phyloP scores from a whole-genome alignment of 2,888 invertebrate genomes.

The Pollenia amentaria region DNA sequence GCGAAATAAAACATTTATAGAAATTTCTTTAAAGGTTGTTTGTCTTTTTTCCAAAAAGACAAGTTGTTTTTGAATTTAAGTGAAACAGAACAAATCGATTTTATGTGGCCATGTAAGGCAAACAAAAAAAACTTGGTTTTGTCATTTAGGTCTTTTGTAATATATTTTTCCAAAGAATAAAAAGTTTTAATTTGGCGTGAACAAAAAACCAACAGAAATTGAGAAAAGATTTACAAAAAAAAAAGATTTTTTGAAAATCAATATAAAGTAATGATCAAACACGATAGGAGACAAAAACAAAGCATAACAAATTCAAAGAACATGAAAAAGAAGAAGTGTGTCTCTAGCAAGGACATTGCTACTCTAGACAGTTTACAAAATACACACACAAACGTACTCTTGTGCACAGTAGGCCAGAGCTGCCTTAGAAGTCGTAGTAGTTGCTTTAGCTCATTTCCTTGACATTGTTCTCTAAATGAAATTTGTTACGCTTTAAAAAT shows the following conservation, averaged over 20 bases:
- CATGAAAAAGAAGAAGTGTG: constrained; percentile 19
- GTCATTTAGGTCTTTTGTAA: background rate
- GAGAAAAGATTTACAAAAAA: background rate
- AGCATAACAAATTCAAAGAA: constrained; percentile 57
- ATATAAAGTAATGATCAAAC: constrained; percentile 36
- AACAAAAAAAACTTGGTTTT: constrained; percentile 60
- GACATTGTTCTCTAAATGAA: constrained; percentile 1
- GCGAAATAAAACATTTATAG: constrained; percentile 4
- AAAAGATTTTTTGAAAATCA: constrained; percentile 6
- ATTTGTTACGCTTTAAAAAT: constrained; percentile 21
- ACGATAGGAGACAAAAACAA: constrained; percentile 37
- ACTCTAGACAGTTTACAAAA: no score
- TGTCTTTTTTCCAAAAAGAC: background rate
- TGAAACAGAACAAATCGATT: constrained; percentile 81
- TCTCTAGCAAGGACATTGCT: constrained; percentile 19
- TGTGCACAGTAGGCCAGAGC: constrained; percentile 36
- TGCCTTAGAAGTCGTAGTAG: constrained; percentile 15
- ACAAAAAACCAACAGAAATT: constrained; percentile 21
- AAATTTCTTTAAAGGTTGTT: no score
- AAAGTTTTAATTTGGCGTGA: constrained; percentile 59
- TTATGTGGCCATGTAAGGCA: constrained; percentile 71
- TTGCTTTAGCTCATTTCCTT: background rate
- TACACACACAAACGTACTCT: constrained; percentile 20
- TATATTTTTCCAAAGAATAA: constrained; percentile 41
- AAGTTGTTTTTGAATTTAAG: constrained; percentile 75